Base-by-base conservation (phyloP, 1,140 invertebrate genomes). In the Heliconius eleuchia region DNA sequence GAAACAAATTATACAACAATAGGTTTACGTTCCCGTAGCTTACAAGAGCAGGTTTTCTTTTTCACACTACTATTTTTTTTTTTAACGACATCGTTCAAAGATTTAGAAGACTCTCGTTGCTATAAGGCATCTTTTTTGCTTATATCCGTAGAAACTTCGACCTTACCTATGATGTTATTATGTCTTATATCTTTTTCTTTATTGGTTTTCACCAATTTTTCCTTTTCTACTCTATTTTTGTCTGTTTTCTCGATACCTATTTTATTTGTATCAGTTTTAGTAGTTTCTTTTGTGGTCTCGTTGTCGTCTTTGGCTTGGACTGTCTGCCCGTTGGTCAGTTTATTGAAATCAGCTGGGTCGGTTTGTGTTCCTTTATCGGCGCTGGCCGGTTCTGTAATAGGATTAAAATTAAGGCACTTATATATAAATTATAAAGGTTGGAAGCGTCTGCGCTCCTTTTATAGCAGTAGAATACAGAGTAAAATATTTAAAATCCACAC, bases 31-130 rank as follows among this genome's bases (percentile, higher is more conserved):
- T 91, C 88, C 66, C 87, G 89, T 37, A 91, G 80, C 84, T 89
- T 93, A 77, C 92, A 93, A 39, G 92, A 92, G 76, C 92, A 93
- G 80, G 88, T 91, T 85, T 91, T 92, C 80, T 92, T 84, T 81
- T 91, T 82, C 87, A 81, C 82, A 80, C 88, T 82, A 78, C 88
- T 92, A 80, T 88, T 90, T 71, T 88, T 89, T 75, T 81, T 83
- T 8, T 80, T 79, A 66, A 77, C 84, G 55, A 88, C 88, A 66
- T 91, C 88, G 52, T 85, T 89, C 3, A 92, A 77, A 42, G 92
- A 93, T 81, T 87, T 90, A 11, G 90, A 88, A 1, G 89, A 89
- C 71, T 90, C 83, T 87, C 88, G 88, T 87, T 91, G 92, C 92
- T 93, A 93, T 93, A 93, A 93, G 1, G 87, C 84, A 1, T 88